A percentile compares a stretch with the other conserved stretches of the same genome.
Conservation (phyloP, 64 coral and sea anemone genomes). For the Platygyra sinensis region DNA sequence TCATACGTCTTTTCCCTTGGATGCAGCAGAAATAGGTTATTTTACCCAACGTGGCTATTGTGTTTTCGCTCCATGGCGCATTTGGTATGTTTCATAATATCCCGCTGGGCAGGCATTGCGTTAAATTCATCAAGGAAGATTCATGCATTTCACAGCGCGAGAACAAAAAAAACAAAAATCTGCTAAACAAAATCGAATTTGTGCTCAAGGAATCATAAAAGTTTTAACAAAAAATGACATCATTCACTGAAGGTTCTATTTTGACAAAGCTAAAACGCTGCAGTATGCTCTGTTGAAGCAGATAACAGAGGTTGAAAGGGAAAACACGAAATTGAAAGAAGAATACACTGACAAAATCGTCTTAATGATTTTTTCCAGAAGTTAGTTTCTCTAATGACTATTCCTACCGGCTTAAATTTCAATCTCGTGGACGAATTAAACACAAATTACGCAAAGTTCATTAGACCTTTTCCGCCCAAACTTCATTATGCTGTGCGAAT, state of each 20-base stretch:
- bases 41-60: constrained; percentile 15
- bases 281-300: too few relatives aligned
- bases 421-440: constrained; percentile 32
- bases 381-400: constrained; percentile 39
- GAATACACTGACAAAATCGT: not conserved
- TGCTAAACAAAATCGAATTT: not conserved
- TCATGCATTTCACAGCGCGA: not conserved
- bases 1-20: not conserved
- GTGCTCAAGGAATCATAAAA: not conserved
- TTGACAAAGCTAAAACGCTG: not conserved
- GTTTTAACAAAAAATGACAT: too few relatives aligned
- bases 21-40: not conserved
- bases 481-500: constrained; percentile 19
- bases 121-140: not conserved
- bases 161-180: not conserved
- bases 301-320: not conserved
- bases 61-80: constrained; percentile 5
- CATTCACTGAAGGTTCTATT: too few relatives aligned
- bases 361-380: constrained; percentile 30
- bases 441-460: constrained; percentile 24
- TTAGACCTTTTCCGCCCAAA: constrained; percentile 8
- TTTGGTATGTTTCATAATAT: not conserved
- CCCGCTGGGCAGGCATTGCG: not conserved
- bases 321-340: not conserved
- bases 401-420: constrained; percentile 41